phyloP scores from a whole-genome alignment of 1,140 invertebrate species.

The Copidosoma floridanum region DNA sequence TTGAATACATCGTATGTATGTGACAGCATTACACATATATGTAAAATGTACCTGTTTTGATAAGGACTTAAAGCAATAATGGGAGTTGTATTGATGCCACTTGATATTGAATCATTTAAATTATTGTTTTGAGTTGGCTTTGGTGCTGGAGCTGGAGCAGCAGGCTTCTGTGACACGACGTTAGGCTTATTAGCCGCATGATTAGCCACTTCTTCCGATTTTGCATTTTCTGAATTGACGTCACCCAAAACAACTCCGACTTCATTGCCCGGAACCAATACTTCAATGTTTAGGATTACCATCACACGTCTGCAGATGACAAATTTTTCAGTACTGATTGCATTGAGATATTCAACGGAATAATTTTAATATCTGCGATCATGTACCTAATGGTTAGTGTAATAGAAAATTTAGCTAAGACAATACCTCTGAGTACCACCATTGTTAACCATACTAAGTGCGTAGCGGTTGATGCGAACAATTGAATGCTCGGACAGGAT shows the following conservation, averaged over 20 bases:
- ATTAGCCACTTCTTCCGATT: not conserved
- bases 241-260: slow-evolving; percentile 77
- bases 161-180: too few relatives aligned
- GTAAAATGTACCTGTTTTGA: slow-evolving; percentile 72
- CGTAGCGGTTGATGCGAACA: slow-evolving; percentile 74
- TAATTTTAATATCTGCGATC: too few relatives aligned
- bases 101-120: slow-evolving; percentile 28
- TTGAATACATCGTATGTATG: too few relatives aligned
- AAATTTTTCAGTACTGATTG: too few relatives aligned
- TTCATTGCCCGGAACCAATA: slow-evolving; percentile 69
- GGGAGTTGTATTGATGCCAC: slow-evolving; percentile 54
- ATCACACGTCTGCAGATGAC: slow-evolving; percentile 73
- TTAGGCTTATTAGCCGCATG: not conserved
- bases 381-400: too few relatives aligned
- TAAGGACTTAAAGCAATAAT: slow-evolving; percentile 85
- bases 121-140: too few relatives aligned
- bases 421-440: slow-evolving; percentile 50
- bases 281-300: slow-evolving; percentile 75
- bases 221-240: slow-evolving; percentile 54
- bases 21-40: too few relatives aligned
- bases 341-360: too few relatives aligned
- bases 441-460: slow-evolving; percentile 77
- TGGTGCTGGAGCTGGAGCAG: slow-evolving; percentile 27
- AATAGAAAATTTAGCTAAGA: too few relatives aligned
- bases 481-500: slow-evolving; percentile 74